Base-by-base conservation (phyloP, 2,888 invertebrate genomes). In the Tethea ocularis region DNA sequence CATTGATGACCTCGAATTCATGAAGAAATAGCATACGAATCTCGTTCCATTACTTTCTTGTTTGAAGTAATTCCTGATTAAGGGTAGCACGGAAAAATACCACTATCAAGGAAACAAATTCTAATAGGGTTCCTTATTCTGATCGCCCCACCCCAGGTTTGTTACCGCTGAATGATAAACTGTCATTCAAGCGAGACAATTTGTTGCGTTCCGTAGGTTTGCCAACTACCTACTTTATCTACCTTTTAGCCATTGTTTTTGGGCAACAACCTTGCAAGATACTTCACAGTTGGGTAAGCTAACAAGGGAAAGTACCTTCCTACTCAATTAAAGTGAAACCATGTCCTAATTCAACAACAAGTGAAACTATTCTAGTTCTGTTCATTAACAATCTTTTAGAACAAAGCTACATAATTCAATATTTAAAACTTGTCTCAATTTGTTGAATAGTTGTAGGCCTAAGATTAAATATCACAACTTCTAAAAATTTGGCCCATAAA, bases 121-220 rank as follows among this genome's bases (percentile, higher is more conserved):
- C 72, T 67, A 68, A 61, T 75, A 68, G 63, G 75, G 75, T 76
- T 82, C 77, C 79, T 61, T 69, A 75, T 74, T 83, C 78, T 83
- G 66, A 66, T 82, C 90, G 91, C 92, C 91, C 92, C 92, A 91
- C 91, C 91, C 91, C 87, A 81, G 82, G 76, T 72, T 78, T 76
- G 77, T 78, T 78, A 82, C 78, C 75, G 76, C 82, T 86, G 84
- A 87, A 83, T 84, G 84, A 83, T 84, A 83, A 6, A 77, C 83
- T 86, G 84, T 87, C 86, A 84, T 83, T 85, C 79, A 77, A 84
- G 82, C 83, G 81, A 84, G 80, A 84, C 85, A 82, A 82, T 83
- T 84, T 84, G 85, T 86, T 87, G 83, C 83, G 75, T 80, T 80
- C 74, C 68, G 73, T 75, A 78, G 75, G 79, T 75, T 76, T 72